Evolutionary conservation across 2,797 vertebrate species (phyloP), one percentile per base, ranked within the genome.

Genomic region (Acipenser ruthenus): DNA sequence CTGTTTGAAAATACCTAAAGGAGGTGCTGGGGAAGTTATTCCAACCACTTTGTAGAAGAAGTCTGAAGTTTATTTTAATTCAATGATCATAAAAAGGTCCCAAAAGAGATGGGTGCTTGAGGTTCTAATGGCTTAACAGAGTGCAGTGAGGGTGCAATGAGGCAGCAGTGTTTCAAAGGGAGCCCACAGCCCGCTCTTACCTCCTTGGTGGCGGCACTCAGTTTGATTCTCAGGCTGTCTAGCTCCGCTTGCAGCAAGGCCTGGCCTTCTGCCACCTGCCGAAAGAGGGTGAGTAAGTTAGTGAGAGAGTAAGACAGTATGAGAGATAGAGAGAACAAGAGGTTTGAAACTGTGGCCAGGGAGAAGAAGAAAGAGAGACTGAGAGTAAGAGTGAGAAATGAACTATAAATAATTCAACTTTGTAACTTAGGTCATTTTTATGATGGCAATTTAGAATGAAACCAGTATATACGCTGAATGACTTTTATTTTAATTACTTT

Each of bases 181-280:
- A 2, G 63, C 49, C 47, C 6, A 53, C 53, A 52, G 52, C 63
- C 76, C 73, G 74, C 71, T 72, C 71, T 72, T 83, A 86, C 85
- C 82, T 82, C 65, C 68, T 76, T 71, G 69, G 37, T 66, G 63
- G 76, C 66, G 72, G 66, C 49, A 71, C 62, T 68, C 68, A 69
- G 63, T 64, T 69, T 69, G 10, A 1, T 18, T 61, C 70, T 75
- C 68, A 60, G 5, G 9, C 64, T 75, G 72, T 70, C 68, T 72
- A 72, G 50, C 66, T 79, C 73, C 62, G 65, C 65, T 50, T 66
- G 74, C 59, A 72, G 66, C 62, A 53, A 66, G 8, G 1, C 55
- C 60, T 72, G 77, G 47, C 64, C 64, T 66, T 80, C 71, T 64
- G 75, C 55, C 13, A 66, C 74, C 80, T 84, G 67, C 48, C 71